Evolutionary conservation across 2,113 vertebrate species (phyloP).

Genomic region (Odocoileus virginianus): DNA sequence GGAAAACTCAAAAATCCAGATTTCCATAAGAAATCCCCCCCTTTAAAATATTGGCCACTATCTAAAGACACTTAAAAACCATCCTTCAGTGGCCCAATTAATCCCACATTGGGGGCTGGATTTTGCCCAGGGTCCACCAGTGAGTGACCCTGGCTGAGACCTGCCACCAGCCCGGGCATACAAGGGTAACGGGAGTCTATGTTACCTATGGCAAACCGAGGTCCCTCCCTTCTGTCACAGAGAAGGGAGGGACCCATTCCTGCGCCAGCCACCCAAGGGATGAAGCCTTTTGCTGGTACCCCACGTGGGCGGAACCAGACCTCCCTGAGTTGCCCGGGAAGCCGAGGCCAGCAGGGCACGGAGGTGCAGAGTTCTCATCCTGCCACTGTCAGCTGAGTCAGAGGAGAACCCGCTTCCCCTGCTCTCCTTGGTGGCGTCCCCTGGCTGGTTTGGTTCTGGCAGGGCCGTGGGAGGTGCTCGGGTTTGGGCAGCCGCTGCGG

Average conservation of each 20-base stretch:
- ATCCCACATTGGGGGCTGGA: too few relatives aligned
- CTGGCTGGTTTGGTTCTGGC: rapidly evolving
- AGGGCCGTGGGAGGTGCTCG: background rate
- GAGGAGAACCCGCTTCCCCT: rapidly evolving
- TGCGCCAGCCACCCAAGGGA: rapidly evolving
- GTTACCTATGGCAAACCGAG: background rate
- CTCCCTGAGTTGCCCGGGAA: background rate
- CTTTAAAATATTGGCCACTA: background rate
- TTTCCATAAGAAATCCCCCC: background rate
- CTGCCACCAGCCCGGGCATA: rapidly evolving
- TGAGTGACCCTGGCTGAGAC: background rate
- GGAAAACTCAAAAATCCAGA: background rate
- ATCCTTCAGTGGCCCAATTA: background rate
- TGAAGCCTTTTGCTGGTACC: background rate
- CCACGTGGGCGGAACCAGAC: rapidly evolving
- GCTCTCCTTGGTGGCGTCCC: rapidly evolving
- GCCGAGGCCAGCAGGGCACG: background rate
- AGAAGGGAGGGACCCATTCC: background rate
- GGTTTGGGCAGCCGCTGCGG: rapidly evolving
- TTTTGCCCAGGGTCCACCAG: too few relatives aligned
- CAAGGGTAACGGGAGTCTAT: rapidly evolving
- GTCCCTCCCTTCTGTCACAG: rapidly evolving
- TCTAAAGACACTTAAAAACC: background rate
- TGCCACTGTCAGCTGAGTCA: background rate
- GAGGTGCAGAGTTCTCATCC: rapidly evolving